A percentile compares a stretch with the other conserved stretches of the same genome.
These are phyloP conservation scores for Tautogolabrus adspersus DNA, from an alignment of 2,113 vertebrate genomes.

Conservation along the genomic window DNA sequence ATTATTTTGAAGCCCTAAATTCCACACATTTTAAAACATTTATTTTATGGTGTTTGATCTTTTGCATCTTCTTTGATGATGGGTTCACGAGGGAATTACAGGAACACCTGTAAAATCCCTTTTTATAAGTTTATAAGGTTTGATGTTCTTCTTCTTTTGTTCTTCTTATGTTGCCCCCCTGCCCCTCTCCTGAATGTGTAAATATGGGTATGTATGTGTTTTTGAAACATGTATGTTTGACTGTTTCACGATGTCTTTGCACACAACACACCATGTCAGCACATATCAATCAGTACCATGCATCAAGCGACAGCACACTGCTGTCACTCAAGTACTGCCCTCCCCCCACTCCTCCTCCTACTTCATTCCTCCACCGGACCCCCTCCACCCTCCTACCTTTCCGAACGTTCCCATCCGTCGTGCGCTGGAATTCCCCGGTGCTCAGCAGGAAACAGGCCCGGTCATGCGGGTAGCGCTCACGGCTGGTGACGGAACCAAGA, in stretches of 20 bases:
- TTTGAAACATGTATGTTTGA: background rate
- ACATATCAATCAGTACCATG: constrained; percentile 43
- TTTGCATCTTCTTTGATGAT: background rate
- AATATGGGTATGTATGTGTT: background rate
- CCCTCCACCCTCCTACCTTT: constrained; percentile 81
- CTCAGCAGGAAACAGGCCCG: constrained; percentile 86
- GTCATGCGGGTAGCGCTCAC: constrained; percentile 85
- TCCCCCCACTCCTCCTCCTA: background rate
- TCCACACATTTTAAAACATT: too few species aligned
- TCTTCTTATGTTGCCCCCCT: too few species aligned
- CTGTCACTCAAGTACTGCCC: constrained; percentile 47
- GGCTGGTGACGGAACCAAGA: constrained; percentile 75
- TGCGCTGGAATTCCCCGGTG: constrained; percentile 85
- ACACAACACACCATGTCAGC: constrained; percentile 20
- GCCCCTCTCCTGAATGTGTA: background rate
- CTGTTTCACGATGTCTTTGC: constrained; percentile 5
- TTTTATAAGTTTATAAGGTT: background rate
- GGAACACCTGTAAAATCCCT: background rate
- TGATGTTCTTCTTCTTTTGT: too few species aligned
- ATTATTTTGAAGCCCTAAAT: too few species aligned
- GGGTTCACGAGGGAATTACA: background rate
- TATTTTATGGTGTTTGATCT: background rate
- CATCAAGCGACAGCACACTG: constrained; percentile 27
- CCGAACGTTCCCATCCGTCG: constrained; percentile 85
- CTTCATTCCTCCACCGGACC: background rate